Evolutionary conservation across 2,113 vertebrate genomes (phyloP).

Genomic region (Ardeotis arabs): DNA sequence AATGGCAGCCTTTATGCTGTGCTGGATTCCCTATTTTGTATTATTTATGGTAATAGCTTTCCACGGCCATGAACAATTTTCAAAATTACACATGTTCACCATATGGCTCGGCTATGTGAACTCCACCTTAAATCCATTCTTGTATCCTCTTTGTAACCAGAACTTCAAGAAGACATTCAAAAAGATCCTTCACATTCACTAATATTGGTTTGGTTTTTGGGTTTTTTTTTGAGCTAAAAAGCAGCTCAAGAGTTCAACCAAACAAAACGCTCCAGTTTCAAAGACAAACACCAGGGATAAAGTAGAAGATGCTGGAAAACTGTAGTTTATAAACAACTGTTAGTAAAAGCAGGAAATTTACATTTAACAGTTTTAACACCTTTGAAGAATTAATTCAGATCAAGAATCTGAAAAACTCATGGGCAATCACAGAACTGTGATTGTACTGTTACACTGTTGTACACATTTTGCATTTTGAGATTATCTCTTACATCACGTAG

Average conservation of each 20-base stretch:
- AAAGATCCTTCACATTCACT: constrained; percentile 82
- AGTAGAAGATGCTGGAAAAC: background rate
- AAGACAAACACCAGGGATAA: background rate
- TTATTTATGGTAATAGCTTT: constrained; percentile 91
- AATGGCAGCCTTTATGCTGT: constrained; percentile 90
- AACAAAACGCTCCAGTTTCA: background rate
- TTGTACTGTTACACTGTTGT: background rate
- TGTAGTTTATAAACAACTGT: background rate
- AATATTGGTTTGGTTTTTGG: background rate
- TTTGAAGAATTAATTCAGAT: background rate
- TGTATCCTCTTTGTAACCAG: constrained; percentile 94
- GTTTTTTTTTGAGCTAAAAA: background rate
- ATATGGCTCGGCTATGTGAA: constrained; percentile 97
- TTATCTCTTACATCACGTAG: background rate
- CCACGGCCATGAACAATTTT: constrained; percentile 78
- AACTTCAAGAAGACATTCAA: constrained; percentile 95
- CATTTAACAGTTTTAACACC: background rate
- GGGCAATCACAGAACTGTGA: background rate
- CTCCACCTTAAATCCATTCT: constrained; percentile 94
- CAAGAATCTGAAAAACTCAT: background rate
- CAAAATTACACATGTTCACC: constrained; percentile 85
- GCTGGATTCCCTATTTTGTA: constrained; percentile 97
- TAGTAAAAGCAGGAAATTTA: background rate
- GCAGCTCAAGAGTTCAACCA: background rate
- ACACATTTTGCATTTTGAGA: background rate